These are phyloP conservation scores for Choloepus hoffmanni DNA, from an alignment of 2,113 vertebrate species.

Conservation along the genomic window DNA sequence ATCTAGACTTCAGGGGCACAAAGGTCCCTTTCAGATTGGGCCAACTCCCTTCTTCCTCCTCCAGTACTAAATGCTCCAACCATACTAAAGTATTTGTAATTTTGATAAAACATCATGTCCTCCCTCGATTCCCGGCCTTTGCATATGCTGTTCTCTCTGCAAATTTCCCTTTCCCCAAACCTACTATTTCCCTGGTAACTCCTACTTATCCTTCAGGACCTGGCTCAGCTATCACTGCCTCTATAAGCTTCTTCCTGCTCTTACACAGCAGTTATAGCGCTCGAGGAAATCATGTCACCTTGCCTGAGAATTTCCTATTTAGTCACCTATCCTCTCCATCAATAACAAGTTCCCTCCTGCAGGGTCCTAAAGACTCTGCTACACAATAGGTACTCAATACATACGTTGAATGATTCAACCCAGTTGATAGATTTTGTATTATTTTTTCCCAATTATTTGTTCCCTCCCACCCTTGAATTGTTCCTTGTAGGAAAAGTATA, in stretches of 20 bases:
- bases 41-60: background rate
- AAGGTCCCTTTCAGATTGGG: background rate
- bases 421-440: background rate
- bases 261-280: background rate
- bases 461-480: background rate
- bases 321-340: background rate
- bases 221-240: background rate
- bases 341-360: background rate
- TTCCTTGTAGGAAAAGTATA: background rate
- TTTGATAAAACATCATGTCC: background rate
- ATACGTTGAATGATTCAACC: background rate
- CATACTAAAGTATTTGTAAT: background rate
- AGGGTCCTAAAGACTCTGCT: background rate
- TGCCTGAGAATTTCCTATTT: conserved; percentile 4
- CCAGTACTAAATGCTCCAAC: background rate
- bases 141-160: background rate
- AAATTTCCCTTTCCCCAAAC: background rate
- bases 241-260: background rate
- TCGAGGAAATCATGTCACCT: background rate
- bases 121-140: background rate
- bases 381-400: background rate
- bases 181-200: background rate
- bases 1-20: background rate
- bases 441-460: background rate
- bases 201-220: background rate